phyloP scores from a whole-genome alignment of 2,113 vertebrate genomes.

The Tragelaphus strepsiceros region DNA sequence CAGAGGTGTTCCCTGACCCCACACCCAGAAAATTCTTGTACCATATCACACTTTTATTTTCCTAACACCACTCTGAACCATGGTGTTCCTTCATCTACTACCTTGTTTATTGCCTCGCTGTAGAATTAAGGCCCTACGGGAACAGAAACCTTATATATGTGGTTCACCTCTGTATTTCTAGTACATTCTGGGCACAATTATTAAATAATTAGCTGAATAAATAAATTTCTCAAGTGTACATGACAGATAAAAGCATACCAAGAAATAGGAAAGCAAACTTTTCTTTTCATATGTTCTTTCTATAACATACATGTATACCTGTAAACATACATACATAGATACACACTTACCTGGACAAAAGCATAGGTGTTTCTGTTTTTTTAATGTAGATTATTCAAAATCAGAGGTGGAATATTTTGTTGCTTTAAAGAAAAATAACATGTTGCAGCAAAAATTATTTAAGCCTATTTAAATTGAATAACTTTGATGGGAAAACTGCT shows the following conservation, averaged over 20 bases:
- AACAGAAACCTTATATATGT: neutral
- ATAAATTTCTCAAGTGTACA: neutral
- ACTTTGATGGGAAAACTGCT: neutral
- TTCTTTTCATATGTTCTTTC: neutral
- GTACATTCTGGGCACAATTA: neutral
- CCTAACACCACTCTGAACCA: neutral
- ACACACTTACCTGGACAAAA: neutral
- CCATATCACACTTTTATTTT: neutral
- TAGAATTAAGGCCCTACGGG: neutral
- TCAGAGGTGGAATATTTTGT: neutral
- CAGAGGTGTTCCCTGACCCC: neutral
- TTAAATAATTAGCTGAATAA: slow-evolving; percentile 3
- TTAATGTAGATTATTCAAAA: slow-evolving; percentile 2
- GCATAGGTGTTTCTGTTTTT: neutral
- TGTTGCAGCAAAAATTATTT: slow-evolving; percentile 12
- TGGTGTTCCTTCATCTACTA: neutral
- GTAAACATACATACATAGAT: neutral
- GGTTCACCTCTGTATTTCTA: neutral
- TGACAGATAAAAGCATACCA: neutral
- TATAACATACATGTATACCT: neutral
- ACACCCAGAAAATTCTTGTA: neutral
- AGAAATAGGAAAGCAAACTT: neutral
- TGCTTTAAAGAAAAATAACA: neutral
- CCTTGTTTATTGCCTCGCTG: neutral
- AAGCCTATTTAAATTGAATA: neutral